A percentile compares a stretch with the other conserved stretches of the same genome.
Conservation (phyloP, 2,797 vertebrate genomes). For the Lepidocolaptes lacrymiger region DNA sequence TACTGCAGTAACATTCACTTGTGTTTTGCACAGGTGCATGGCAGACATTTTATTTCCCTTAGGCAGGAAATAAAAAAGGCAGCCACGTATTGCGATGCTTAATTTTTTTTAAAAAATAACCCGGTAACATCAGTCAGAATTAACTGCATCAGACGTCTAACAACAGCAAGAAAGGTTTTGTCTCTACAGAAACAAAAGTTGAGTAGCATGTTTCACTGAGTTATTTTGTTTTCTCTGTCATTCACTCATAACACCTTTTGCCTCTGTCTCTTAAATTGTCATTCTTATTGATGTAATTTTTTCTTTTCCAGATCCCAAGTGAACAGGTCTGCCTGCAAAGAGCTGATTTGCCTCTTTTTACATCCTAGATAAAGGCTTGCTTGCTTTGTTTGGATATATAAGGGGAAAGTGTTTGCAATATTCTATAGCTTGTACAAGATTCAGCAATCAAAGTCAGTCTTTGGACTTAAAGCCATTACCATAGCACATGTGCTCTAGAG, state of each 20-base stretch:
- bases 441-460: slow-evolving; percentile 37
- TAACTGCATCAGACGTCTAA: not conserved
- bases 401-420: not conserved
- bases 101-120: not conserved
- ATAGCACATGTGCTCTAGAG: not conserved
- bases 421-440: not conserved
- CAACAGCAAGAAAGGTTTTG: not conserved
- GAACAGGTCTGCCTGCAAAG: not conserved
- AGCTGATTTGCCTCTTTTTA: slow-evolving; percentile 9
- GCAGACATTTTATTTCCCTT: not conserved
- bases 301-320: not conserved
- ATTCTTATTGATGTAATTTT: not conserved
- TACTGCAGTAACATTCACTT: not conserved
- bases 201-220: not conserved
- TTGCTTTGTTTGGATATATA: not conserved
- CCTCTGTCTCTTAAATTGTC: not conserved
- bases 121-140: not conserved
- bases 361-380: not conserved
- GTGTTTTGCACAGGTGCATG: not conserved
- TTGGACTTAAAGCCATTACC: not conserved
- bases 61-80: not conserved
- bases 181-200: not conserved
- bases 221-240: not conserved
- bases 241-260: not conserved
- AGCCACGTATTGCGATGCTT: not conserved